Base-by-base conservation (phyloP, 2,888 invertebrate species). In the Dryocosmus kuriphilus region DNA sequence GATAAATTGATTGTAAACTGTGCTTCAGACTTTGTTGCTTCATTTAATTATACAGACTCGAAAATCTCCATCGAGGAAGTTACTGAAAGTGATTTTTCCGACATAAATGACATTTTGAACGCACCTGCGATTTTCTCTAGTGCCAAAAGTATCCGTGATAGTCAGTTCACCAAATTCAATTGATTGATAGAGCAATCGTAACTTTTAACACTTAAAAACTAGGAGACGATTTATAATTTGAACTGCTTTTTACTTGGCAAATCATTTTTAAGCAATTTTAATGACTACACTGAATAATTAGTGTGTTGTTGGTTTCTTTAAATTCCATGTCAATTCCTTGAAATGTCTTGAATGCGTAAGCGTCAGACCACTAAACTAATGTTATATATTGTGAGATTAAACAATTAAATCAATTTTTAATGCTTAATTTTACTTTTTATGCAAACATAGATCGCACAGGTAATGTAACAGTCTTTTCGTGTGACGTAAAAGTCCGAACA, bases 31-130 rank as follows among this genome's bases (percentile, higher is more conserved):
- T n/a, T n/a, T n/a, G n/a, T n/a, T n/a, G n/a, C n/a, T n/a, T n/a
- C n/a, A n/a, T n/a, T n/a, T n/a, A n/a, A 67, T 67, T n/a, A 38
- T 67, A 67, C 67, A 67, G 19, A 67, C 35, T 67, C 67, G 11
- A 35, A 16, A 67, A 67, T 67, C 38, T 14, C 38, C 11, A 67
- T 38, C n/a, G 67, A 67, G 38, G 38, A 67, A n/a, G 67, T 67
- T 19, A 41, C 2, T 22, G 41, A 67, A 16, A 19, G 16, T 67
- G 41, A 67, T n/a, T n/a, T n/a, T n/a, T n/a, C n/a, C n/a, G n/a
- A n/a, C n/a, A n/a, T n/a, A n/a, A n/a, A n/a, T n/a, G n/a, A n/a
- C n/a, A n/a, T n/a, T n/a, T n/a, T n/a, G n/a, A n/a, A n/a, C n/a
- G n/a, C n/a, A n/a, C n/a, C 41, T n/a, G 67, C 41, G 4, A 5